Conservation (phyloP, 2,113 vertebrate genomes). For the Crocuta crocuta region DNA sequence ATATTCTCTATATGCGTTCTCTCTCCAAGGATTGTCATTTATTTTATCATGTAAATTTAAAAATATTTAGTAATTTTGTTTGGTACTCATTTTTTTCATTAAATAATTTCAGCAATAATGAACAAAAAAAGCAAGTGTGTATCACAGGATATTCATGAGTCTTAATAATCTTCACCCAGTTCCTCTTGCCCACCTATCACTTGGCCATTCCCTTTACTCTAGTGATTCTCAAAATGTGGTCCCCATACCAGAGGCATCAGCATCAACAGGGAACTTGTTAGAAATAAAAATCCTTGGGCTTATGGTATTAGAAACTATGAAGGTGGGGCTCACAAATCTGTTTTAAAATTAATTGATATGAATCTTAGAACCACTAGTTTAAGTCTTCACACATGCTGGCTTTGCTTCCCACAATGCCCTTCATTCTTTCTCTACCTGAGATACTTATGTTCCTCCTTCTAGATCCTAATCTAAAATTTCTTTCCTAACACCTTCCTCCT, state of each 20-base stretch:
- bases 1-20: not conserved
- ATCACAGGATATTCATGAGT: not conserved
- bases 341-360: not conserved
- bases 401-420: not conserved
- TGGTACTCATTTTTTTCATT: not conserved
- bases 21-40: not conserved
- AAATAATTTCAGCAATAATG: not conserved
- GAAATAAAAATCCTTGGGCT: not conserved
- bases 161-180: not conserved
- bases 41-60: not conserved
- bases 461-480: not conserved
- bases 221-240: not conserved
- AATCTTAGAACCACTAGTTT: not conserved
- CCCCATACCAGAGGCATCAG: not conserved
- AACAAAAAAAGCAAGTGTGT: not conserved
- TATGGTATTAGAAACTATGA: not conserved
- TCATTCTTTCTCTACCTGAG: not conserved
- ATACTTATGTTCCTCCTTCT: not conserved
- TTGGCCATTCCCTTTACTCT: not conserved
- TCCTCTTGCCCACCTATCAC: not conserved
- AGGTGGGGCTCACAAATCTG: not conserved
- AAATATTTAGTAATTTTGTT: not conserved
- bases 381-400: not conserved
- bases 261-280: not conserved
- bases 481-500: not conserved